Percentiles rank a stretch among this genome's conserved stretches.
Conservation (phyloP, 2,113 vertebrate species). For the Acanthisitta chloris region DNA sequence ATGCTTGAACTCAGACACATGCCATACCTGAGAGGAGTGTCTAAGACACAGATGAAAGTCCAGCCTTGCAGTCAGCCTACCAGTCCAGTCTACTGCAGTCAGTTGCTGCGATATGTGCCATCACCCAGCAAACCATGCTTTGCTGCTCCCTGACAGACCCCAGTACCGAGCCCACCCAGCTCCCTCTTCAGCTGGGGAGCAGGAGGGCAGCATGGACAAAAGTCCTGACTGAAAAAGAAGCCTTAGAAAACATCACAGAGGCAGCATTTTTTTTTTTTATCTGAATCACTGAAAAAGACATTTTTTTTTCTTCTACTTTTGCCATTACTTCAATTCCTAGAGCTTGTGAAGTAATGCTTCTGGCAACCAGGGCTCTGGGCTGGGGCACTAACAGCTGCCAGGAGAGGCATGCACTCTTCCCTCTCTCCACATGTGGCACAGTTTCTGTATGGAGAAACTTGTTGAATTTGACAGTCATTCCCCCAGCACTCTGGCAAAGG, state of each 20-base stretch:
- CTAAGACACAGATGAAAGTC: neutral
- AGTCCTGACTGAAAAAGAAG: neutral
- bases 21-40: neutral
- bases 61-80: neutral
- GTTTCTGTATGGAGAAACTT: neutral
- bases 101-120: no score
- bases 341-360: neutral
- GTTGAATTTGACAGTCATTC: neutral
- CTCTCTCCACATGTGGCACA: neutral
- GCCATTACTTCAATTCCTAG: neutral
- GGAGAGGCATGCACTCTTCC: neutral
- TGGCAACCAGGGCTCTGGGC: neutral
- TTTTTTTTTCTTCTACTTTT: neutral
- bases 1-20: neutral
- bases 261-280: neutral
- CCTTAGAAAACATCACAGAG: neutral
- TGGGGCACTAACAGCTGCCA: neutral
- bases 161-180: fast-evolving
- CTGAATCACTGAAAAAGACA: neutral
- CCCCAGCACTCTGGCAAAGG: neutral
- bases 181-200: neutral
- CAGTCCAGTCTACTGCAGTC: no score
- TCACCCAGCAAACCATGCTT: fast-evolving
- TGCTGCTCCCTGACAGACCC: neutral
- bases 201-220: neutral